Base-by-base conservation (phyloP, 2,113 vertebrate species). In the Phodopus roborovskii region DNA sequence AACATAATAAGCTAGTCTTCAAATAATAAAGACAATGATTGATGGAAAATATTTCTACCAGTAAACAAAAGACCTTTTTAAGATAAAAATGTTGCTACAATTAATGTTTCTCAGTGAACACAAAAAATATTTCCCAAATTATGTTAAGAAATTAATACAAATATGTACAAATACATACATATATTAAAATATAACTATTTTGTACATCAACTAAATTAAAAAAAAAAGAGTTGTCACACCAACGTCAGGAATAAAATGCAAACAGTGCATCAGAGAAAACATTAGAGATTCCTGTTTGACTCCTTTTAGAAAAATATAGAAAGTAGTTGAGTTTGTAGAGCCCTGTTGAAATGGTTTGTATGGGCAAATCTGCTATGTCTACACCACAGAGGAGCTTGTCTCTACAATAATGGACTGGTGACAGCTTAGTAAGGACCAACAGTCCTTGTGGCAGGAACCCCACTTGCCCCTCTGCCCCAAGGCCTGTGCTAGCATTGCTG, bases 41-140 rank as follows among this genome's bases (percentile, higher is more conserved):
- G 89, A 96, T n/a, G 85, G 88, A 64, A 95, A 96, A 48, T 81
- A 95, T 96, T 97, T 87, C 68, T 66, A 73, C 48, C 60, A 85
- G 45, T 62, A 84, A 95, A 97, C 92, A 96, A 96, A 90, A 95
- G 92, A 36, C 42, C 62, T 89, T 60, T 96, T 97, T 94, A 6
- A 17, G 90, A 81, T 91, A 71, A 96, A 96, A 84, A 91, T 42
- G 89, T 56, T 48, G 30, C 58, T 33, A 3, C 22, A 91, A 96
- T 95, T 84, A 94, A 73, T 39, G 94, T 79, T 78, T 90, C n/a
- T 70, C 68, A 36, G 33, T 91, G 22, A 71, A 94, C 66, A 92
- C 81, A 90, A 94, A 93, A 77, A 83, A 83, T 70, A 53, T 89
- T 92, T 89, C 92, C 66, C 70, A 92, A 92, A 87, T 26, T 20